A percentile compares a stretch with the other conserved stretches of the same genome.
These are phyloP conservation scores for Coleophora deauratella DNA, from an alignment of 2,888 invertebrate species.

Conservation along the genomic window DNA sequence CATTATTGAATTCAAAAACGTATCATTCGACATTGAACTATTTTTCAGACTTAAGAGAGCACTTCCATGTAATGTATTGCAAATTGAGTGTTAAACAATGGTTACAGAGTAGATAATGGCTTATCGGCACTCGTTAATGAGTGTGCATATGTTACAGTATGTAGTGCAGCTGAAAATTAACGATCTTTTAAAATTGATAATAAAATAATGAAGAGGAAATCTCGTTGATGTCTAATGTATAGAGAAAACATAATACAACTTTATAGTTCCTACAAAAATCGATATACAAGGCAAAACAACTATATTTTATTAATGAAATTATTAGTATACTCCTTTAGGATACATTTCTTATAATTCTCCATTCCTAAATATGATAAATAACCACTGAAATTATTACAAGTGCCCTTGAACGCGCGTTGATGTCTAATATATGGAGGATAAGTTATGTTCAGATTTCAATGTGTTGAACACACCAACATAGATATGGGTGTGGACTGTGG, in stretches of 20 bases:
- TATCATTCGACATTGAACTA: not conserved
- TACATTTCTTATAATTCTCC: too few relatives aligned
- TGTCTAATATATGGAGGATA: slow-evolving; percentile 1
- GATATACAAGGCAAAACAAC: too few relatives aligned
- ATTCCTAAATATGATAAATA: too few relatives aligned
- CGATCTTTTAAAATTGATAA: too few relatives aligned
- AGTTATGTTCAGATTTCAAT: too few relatives aligned
- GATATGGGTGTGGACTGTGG: slow-evolving; percentile 15
- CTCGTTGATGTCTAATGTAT: slow-evolving; percentile 12
- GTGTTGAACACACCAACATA: too few relatives aligned
- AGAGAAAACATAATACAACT: not conserved
- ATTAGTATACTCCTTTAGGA: too few relatives aligned
- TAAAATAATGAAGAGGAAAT: not conserved
- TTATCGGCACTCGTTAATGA: slow-evolving; percentile 39
- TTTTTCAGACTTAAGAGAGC: not conserved
- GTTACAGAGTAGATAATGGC: slow-evolving; percentile 10
- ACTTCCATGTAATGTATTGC: slow-evolving; percentile 18
- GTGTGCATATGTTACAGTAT: slow-evolving; percentile 42
- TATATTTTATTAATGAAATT: too few relatives aligned
- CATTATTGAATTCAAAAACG: not conserved
- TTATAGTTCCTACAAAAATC: too few relatives aligned
- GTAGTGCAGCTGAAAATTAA: slow-evolving; percentile 32
- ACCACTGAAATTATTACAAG: too few relatives aligned
- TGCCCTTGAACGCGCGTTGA: not conserved
- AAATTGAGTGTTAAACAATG: slow-evolving; percentile 29